Evolutionary conservation across 2,113 vertebrate genomes (phyloP).

Genomic region (Bubo scandiacus): DNA sequence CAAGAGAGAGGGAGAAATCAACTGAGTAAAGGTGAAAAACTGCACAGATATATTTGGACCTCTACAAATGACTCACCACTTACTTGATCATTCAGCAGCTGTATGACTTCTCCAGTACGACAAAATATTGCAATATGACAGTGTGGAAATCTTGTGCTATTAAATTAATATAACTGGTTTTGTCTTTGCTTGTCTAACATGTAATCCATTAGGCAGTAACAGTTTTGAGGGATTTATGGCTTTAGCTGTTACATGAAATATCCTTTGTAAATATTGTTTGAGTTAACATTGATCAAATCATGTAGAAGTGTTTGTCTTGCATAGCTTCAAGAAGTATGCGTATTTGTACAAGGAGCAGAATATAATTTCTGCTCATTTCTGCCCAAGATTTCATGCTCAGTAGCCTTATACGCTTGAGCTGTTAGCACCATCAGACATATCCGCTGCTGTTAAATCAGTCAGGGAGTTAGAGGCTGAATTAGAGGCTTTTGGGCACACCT

Average conservation of each 20-base stretch:
- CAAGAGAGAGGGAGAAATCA: not conserved
- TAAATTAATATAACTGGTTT: not conserved
- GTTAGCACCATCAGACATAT: not conserved
- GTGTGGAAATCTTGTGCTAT: not conserved
- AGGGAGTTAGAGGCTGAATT: not conserved
- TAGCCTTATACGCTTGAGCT: not conserved
- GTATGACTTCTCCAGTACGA: not conserved
- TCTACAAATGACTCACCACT: not conserved
- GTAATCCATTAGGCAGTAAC: not conserved
- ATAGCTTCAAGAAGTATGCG: not conserved
- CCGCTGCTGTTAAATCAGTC: not conserved
- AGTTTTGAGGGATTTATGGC: not conserved
- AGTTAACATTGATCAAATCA: not conserved
- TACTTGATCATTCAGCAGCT: not conserved
- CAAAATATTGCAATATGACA: not conserved
- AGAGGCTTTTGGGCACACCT: not conserved
- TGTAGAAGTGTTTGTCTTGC: accelerated
- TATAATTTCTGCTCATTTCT: not conserved
- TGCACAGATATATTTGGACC: not conserved
- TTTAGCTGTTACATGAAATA: not conserved
- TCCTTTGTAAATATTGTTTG: not conserved
- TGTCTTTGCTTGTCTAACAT: not conserved
- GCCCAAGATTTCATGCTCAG: not conserved
- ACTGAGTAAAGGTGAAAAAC: not conserved
- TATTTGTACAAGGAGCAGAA: not conserved